Evolutionary conservation across 1,140 invertebrate genomes (phyloP).

Genomic region (Bombus waltoni): DNA sequence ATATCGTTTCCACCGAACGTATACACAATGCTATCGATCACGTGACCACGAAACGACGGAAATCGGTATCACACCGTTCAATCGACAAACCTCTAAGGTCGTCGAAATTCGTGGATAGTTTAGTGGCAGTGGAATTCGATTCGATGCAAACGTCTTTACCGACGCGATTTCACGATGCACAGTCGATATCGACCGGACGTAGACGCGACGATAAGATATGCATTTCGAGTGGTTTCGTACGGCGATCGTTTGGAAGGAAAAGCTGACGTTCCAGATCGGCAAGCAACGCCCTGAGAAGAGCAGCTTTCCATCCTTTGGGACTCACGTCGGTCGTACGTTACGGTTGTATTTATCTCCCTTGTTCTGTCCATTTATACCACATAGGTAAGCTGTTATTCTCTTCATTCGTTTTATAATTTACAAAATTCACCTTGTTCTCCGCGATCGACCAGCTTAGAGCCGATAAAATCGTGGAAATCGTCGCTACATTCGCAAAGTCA

Average conservation of each 20-base stretch:
- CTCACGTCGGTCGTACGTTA: neutral
- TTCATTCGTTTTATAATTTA: too few relatives aligned
- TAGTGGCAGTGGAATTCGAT: neutral
- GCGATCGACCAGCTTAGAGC: too few relatives aligned
- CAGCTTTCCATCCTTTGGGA: neutral
- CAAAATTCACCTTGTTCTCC: too few relatives aligned
- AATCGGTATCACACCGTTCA: neutral
- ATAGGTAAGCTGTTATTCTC: too few relatives aligned
- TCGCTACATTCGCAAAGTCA: too few relatives aligned
- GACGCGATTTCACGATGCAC: neutral
- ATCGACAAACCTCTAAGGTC: neutral
- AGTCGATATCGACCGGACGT: neutral
- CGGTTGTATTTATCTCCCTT: too few relatives aligned
- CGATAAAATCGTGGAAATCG: too few relatives aligned
- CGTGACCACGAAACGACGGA: neutral
- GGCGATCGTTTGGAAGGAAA: neutral
- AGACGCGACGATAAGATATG: constrained; percentile 14
- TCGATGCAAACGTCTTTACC: neutral
- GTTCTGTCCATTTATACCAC: too few relatives aligned
- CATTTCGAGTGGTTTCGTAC: neutral
- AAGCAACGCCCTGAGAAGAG: neutral
- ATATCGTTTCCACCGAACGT: neutral
- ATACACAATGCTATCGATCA: neutral
- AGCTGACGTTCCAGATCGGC: neutral
- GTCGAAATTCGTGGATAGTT: neutral